These are phyloP conservation scores for Drosophila kikkawai DNA, from an alignment of 1,140 invertebrate genomes.

Conservation along the genomic window DNA sequence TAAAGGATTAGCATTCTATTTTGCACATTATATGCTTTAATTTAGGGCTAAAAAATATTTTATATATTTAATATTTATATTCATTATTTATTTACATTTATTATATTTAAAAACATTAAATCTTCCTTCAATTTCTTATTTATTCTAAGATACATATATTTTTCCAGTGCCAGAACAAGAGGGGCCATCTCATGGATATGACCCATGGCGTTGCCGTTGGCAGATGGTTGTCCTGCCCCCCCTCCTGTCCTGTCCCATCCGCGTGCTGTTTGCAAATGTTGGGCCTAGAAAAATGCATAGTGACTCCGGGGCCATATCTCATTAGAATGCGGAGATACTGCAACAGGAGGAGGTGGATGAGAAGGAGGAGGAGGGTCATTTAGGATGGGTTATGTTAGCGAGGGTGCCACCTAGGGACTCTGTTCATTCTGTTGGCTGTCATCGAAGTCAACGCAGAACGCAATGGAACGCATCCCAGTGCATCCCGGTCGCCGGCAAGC, in stretches of 20 bases:
- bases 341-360: not conserved
- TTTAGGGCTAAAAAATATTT: too few relatives aligned
- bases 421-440: slow-evolving; percentile 69
- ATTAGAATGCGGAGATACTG: slow-evolving; percentile 42
- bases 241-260: not conserved
- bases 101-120: too few relatives aligned
- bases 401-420: slow-evolving; percentile 42
- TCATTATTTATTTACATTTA: not conserved
- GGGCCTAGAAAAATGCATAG: slow-evolving; percentile 55
- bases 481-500: slow-evolving; percentile 39
- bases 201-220: slow-evolving; percentile 36
- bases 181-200: slow-evolving; percentile 12
- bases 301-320: slow-evolving; percentile 53
- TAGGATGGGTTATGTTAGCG: not conserved
- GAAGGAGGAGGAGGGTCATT: not conserved
- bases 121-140: not conserved
- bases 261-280: slow-evolving; percentile 48
- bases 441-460: slow-evolving; percentile 54
- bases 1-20: not conserved
- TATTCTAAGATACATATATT: not conserved
- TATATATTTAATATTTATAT: not conserved
- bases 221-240: slow-evolving; percentile 27
- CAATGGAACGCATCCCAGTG: slow-evolving; percentile 23
- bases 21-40: not conserved
- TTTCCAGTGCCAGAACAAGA: slow-evolving; percentile 14